phyloP scores from a whole-genome alignment of 2,113 vertebrate species.

The Vulpes vulpes region DNA sequence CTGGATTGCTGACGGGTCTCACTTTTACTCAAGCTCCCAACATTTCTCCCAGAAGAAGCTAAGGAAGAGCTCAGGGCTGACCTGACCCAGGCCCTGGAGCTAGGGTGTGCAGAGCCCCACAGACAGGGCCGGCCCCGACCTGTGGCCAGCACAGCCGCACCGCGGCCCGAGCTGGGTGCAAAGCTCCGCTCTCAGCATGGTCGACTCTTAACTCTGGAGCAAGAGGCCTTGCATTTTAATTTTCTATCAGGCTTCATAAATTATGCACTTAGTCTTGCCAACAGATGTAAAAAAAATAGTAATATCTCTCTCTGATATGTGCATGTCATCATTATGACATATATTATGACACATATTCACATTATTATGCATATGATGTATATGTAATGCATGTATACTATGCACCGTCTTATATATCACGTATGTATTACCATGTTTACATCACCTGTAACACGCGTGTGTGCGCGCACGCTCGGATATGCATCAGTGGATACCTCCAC shows the following conservation, averaged over 20 bases:
- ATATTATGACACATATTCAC: too few relatives aligned
- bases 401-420: background rate
- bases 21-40: background rate
- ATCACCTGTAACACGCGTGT: background rate
- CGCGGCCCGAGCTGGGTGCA: background rate
- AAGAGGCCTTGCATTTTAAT: background rate
- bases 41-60: background rate
- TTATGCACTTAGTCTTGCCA: background rate
- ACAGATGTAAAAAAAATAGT: background rate
- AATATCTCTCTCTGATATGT: background rate
- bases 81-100: background rate
- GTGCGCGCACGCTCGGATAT: background rate
- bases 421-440: background rate
- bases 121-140: too few relatives aligned
- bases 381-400: background rate
- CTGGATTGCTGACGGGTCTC: background rate
- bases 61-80: background rate
- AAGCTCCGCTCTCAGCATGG: background rate
- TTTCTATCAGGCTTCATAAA: background rate
- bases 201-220: background rate
- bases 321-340: background rate
- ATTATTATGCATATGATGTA: background rate
- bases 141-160: background rate
- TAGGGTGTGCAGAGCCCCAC: background rate
- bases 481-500: background rate